Percentiles rank a stretch among this genome's conserved stretches.
Evolutionary conservation across 2,888 invertebrate species (phyloP).

Genomic region (Ceratothoa steindachneri): DNA sequence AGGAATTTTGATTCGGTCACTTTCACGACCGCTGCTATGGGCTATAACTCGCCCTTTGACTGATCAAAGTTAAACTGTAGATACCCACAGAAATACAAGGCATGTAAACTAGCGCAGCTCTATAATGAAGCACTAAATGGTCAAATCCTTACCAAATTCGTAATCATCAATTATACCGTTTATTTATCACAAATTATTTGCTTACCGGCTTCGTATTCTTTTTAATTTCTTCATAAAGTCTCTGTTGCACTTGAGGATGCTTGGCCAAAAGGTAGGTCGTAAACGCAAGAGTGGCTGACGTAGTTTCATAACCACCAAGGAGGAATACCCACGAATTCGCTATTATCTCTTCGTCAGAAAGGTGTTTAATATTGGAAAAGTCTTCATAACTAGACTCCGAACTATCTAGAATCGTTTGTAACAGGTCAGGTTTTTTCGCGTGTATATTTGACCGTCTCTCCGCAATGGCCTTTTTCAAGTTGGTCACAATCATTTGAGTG

Average conservation of each 20-base stretch:
- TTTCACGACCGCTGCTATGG: too few relatives aligned
- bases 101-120: too few relatives aligned
- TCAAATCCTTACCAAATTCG: too few relatives aligned
- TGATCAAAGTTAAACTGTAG: too few relatives aligned
- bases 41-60: too few relatives aligned
- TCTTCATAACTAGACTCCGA: conserved; percentile 35
- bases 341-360: conserved; percentile 52
- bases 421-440: conserved; percentile 51
- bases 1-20: too few relatives aligned
- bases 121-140: too few relatives aligned
- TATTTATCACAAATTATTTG: too few relatives aligned
- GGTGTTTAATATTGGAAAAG: background rate
- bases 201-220: conserved; percentile 15
- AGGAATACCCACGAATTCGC: conserved; percentile 56
- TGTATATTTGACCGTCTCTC: conserved; percentile 46
- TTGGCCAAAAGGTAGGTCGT: conserved; percentile 49
- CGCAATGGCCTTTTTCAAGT: conserved; percentile 50
- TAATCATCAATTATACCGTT: too few relatives aligned
- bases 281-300: conserved; percentile 56
- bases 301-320: conserved; percentile 59
- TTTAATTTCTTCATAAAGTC: conserved; percentile 41
- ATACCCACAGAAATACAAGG: too few relatives aligned
- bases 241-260: conserved; percentile 46
- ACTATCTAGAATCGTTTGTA: conserved; percentile 55
- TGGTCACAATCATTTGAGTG: conserved; percentile 50